Conservation (phyloP, 2,888 invertebrate genomes). For the Luffia ferchaultella region DNA sequence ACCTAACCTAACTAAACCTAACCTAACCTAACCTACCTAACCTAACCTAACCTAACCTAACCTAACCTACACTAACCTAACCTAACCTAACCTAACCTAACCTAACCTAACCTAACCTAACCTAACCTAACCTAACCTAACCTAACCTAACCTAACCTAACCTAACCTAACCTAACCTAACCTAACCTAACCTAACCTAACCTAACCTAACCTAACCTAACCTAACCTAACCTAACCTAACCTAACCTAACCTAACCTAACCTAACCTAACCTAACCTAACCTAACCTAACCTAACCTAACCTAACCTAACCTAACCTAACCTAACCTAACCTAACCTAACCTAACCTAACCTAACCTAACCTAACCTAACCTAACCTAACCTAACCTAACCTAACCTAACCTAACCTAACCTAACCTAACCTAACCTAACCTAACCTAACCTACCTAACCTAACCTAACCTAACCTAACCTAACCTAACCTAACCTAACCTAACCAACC, state of each 20-base stretch:
- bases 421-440: constrained; percentile 7
- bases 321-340: constrained; percentile 7
- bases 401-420: constrained; percentile 6
- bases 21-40: too few species aligned
- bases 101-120: constrained; percentile 9
- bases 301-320: constrained; percentile 7
- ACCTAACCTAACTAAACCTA: constrained; percentile 16
- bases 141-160: constrained; percentile 11
- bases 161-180: constrained; percentile 11
- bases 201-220: constrained; percentile 11
- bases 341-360: constrained; percentile 6
- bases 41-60: constrained; percentile 12
- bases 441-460: constrained; percentile 10
- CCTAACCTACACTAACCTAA: constrained; percentile 9
- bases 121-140: constrained; percentile 10
- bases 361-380: constrained; percentile 6
- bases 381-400: constrained; percentile 6
- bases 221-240: constrained; percentile 10
- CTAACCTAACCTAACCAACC: constrained; percentile 8
- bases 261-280: constrained; percentile 10
- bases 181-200: constrained; percentile 11
- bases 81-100: constrained; percentile 7
- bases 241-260: constrained; percentile 11
- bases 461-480: constrained; percentile 10
- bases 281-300: constrained; percentile 9